Evolutionary conservation across 2,113 vertebrate genomes (phyloP).

Genomic region (Archilochus colubris): DNA sequence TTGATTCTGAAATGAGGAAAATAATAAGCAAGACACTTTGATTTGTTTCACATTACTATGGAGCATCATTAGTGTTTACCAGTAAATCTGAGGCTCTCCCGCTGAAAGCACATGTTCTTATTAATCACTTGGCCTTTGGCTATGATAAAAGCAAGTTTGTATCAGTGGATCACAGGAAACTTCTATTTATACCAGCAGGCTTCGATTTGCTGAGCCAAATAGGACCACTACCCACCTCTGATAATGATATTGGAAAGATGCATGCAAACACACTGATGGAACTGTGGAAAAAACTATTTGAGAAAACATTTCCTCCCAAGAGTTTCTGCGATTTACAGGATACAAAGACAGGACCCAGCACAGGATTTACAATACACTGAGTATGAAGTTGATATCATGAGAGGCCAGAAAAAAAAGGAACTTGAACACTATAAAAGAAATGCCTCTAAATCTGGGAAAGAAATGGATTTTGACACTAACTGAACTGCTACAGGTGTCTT

Average conservation of each 20-base stretch:
- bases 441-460: slow-evolving; percentile 90
- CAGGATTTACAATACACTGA: too few species aligned
- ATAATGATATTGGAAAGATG: slow-evolving; percentile 84
- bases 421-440: slow-evolving; percentile 92
- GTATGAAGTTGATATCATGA: too few species aligned
- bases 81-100: slow-evolving; percentile 90
- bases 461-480: slow-evolving; percentile 81
- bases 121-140: slow-evolving; percentile 91
- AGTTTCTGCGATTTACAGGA: too few species aligned
- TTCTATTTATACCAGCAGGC: slow-evolving; percentile 88
- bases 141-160: slow-evolving; percentile 89
- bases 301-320: slow-evolving; percentile 88
- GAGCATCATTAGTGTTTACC: slow-evolving; percentile 77
- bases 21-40: too few species aligned
- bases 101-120: slow-evolving; percentile 87
- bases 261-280: slow-evolving; percentile 89
- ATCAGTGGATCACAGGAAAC: slow-evolving; percentile 87
- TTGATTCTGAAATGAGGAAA: too few species aligned
- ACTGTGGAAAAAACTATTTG: slow-evolving; percentile 93
- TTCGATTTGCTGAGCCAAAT: slow-evolving; percentile 93
- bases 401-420: slow-evolving; percentile 75
- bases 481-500: neutral
- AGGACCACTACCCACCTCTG: slow-evolving; percentile 84
- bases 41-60: too few species aligned
- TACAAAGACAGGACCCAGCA: too few species aligned